phyloP scores from a whole-genome alignment of 2,113 vertebrate species.

The Anser cygnoides region DNA sequence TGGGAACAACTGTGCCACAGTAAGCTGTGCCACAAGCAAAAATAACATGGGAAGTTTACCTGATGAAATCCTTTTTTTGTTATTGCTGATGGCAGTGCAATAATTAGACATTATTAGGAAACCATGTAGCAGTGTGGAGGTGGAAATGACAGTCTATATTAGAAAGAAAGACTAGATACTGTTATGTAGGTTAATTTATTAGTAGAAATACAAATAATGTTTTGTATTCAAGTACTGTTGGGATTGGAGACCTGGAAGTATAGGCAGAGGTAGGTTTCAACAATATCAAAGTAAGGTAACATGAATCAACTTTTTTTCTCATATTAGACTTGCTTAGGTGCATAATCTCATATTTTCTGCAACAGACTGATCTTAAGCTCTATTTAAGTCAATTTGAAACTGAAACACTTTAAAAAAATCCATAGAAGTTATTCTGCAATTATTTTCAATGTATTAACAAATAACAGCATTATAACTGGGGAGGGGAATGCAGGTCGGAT shows the following conservation, averaged over 20 bases:
- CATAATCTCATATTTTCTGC: not conserved
- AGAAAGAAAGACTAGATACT: not conserved
- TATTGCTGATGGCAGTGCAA: not conserved
- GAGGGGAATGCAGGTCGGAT: not conserved
- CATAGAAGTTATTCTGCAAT: not conserved
- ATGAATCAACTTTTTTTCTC: not conserved
- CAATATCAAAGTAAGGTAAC: not conserved
- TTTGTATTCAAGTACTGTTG: not conserved
- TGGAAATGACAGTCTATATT: not conserved
- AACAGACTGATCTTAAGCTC: not conserved
- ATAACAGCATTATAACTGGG: not conserved
- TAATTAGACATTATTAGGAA: not conserved
- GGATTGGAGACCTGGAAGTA: not conserved
- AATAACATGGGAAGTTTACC: not conserved
- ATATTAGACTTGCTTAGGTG: not conserved
- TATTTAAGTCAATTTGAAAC: not conserved
- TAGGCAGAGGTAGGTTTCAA: not conserved
- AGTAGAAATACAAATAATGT: not conserved
- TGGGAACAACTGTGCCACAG: not conserved
- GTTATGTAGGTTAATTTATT: not conserved
- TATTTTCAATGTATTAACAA: not conserved
- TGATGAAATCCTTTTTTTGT: not conserved
- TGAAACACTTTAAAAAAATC: not conserved
- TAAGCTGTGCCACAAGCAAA: not conserved
- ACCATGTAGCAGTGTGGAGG: not conserved